Conservation (phyloP, 2,797 vertebrate species). For the Vultur gryphus region DNA sequence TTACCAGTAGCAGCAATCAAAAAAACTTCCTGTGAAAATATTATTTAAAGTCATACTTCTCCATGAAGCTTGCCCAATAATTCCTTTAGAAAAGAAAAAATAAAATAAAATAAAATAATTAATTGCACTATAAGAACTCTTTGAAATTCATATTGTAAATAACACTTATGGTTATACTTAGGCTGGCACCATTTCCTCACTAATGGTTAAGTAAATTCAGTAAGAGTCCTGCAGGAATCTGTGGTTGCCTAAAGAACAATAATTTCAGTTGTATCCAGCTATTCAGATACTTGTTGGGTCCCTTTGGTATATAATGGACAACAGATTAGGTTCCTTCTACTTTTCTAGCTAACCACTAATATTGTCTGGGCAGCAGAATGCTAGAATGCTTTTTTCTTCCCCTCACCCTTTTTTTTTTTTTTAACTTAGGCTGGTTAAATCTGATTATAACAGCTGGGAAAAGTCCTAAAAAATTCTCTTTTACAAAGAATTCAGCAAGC, state of each 20-base stretch:
- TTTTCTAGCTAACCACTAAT: neutral
- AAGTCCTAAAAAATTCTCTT: neutral
- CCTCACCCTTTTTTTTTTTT: accelerated
- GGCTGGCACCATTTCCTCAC: neutral
- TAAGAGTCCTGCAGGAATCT: neutral
- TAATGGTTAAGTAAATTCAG: neutral
- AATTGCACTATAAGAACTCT: neutral
- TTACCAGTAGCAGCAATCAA: neutral
- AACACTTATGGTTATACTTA: neutral
- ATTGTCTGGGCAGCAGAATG: neutral
- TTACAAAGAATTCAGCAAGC: neutral
- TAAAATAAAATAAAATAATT: neutral
- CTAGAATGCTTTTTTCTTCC: neutral
- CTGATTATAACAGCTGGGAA: neutral
- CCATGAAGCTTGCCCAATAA: neutral
- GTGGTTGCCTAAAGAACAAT: neutral
- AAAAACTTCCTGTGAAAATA: neutral
- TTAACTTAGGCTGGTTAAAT: neutral
- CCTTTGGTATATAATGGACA: neutral
- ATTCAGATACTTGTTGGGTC: neutral
- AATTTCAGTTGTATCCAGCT: neutral
- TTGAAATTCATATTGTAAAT: neutral
- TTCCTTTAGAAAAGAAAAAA: neutral
- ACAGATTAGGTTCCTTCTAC: neutral
- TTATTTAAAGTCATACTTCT: neutral